Evolutionary conservation across 2,797 vertebrate species (phyloP), one percentile per base, ranked within the genome.

Genomic region (Australoheros facetus): DNA sequence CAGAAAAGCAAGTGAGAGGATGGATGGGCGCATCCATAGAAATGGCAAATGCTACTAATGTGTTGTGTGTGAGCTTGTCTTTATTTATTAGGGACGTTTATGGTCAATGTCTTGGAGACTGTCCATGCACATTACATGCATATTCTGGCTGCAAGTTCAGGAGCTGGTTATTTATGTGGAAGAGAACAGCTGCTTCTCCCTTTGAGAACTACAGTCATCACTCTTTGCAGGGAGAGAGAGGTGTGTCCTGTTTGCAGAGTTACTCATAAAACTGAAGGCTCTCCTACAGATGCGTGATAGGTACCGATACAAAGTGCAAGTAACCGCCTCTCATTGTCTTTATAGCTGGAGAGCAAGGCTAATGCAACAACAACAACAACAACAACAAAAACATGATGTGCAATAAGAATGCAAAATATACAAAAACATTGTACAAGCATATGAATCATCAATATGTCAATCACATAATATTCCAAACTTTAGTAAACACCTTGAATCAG

Each of bases 21-120:
- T 85, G 60, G 82, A 72, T 78, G 82, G 59, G 4, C 7, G 16
- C 57, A 80, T 73, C 48, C 75, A 79, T 66, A 81, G 37, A 82
- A 73, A 89, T 82, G 85, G 81, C 57, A 75, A 87, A 79, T 51
- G 66, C 75, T 57, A 60, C 77, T 91, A 88, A 89, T 93, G 81
- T 80, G 87, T 80, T 79, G 83, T 84, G 56, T 80, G 78, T 62
- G 70, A 79, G 77, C 76, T 85, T 71, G 80, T 87, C 82, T 88
- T 92, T 89, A 91, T 93, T 92, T 93, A 93, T 93, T 89, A 87
- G 88, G 81, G 83, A 87, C 58, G 13, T 89, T 86, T 74, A 56
- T 82, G 86, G 88, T 93, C 83, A 91, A 80, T 78, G 86, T 92
- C 84, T 89, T 86, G 82, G 86, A 92, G 87, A 83, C 56, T 85